phyloP scores from a whole-genome alignment of 2,113 vertebrate genomes.

The Pelvicachromis taeniatus region DNA sequence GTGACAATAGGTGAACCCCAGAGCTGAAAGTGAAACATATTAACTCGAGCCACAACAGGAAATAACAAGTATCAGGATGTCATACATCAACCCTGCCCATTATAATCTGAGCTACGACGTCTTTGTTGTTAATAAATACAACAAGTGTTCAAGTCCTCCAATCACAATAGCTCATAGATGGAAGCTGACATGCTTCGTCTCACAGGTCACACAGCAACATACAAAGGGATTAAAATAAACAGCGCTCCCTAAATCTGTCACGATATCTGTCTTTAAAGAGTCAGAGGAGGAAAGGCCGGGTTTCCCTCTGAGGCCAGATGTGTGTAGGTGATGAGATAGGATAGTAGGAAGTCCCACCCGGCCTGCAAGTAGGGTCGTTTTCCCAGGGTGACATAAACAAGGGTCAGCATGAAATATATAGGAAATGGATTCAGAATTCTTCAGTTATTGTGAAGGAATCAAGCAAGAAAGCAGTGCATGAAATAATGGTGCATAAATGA shows the following conservation, averaged over 20 bases:
- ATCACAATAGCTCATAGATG: neutral
- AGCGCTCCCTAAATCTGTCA: constrained; percentile 2
- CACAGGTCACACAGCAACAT: constrained; percentile 6
- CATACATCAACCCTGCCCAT: neutral
- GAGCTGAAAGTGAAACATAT: neutral
- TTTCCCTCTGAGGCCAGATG: constrained; percentile 38
- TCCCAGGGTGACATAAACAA: constrained; percentile 39
- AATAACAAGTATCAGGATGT: constrained; percentile 24
- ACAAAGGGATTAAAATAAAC: constrained; percentile 40
- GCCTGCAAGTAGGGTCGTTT: constrained; percentile 16
- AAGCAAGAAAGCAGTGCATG: neutral
- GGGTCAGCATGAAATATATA: neutral
- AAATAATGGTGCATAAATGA: rapidly evolving
- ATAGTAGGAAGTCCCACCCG: constrained; percentile 47
- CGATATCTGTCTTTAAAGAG: constrained; percentile 34
- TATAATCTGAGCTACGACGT: constrained; percentile 1
- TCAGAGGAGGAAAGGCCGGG: constrained; percentile 47
- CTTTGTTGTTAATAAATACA: constrained; percentile 25
- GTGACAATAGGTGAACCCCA: neutral
- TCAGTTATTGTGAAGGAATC: neutral
- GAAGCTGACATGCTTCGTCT: neutral
- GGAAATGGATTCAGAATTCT: neutral
- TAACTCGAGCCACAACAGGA: constrained; percentile 15
- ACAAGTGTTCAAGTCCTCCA: neutral
- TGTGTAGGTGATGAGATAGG: constrained; percentile 9